Conservation (phyloP, 2,113 vertebrate species). For the Opisthocomus hoazin region DNA sequence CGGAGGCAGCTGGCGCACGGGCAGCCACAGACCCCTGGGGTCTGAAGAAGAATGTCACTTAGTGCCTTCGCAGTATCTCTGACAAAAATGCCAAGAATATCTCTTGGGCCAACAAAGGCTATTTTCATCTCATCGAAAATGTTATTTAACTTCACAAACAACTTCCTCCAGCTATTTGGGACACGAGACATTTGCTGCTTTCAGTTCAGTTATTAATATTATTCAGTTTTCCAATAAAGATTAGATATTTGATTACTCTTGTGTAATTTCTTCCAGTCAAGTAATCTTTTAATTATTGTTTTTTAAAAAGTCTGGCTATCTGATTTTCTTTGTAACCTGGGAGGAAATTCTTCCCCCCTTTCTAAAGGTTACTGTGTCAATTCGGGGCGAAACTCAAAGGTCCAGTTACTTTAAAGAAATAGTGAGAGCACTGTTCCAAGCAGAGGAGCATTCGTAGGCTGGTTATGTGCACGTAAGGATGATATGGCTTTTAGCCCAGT, state of each 20-base stretch:
- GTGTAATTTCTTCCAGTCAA: too few species aligned
- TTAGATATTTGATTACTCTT: not conserved
- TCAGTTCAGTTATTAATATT: not conserved
- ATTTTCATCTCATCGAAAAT: not conserved
- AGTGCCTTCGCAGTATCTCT: not conserved
- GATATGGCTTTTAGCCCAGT: not conserved
- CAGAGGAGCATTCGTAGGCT: not conserved
- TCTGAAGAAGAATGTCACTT: not conserved
- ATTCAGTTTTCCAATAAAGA: not conserved
- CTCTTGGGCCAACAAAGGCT: not conserved
- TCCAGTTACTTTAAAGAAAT: not conserved
- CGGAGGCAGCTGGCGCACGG: not conserved
- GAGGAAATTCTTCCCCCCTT: not conserved
- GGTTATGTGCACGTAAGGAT: not conserved
- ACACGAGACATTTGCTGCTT: not conserved
- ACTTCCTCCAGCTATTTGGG: constrained; percentile 15
- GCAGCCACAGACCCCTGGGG: not conserved
- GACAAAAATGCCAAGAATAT: not conserved
- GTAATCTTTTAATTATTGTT: not conserved
- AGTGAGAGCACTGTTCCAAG: not conserved
- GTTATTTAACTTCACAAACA: constrained; percentile 31
- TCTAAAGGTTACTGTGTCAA: not conserved
- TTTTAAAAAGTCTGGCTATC: not conserved
- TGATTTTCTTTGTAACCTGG: not conserved
- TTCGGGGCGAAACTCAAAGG: not conserved